Conservation (phyloP, 2,797 vertebrate species). For the Anguilla marmorata region DNA sequence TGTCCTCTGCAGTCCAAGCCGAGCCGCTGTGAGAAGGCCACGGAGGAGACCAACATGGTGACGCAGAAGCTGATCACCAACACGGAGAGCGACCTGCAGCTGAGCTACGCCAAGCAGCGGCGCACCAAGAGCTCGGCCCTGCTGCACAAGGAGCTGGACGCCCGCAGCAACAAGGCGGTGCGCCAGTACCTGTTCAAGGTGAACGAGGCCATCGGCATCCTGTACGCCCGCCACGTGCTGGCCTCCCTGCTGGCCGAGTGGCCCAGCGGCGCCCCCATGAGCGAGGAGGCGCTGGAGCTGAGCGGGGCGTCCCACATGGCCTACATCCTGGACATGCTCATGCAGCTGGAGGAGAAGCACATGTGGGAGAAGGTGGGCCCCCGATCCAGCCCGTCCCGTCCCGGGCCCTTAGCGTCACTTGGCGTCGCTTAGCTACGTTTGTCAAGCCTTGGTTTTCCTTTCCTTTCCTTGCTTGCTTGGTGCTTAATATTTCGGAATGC, state of each 20-base stretch:
- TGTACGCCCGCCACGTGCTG: conserved; percentile 92
- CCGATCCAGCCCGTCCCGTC: background rate
- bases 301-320: conserved; percentile 94
- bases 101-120: conserved; percentile 92
- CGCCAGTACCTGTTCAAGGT: conserved; percentile 92
- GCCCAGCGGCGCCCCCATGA: conserved; percentile 79
- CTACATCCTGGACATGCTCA: conserved; percentile 96
- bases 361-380: conserved; percentile 90
- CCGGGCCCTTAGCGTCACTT: too few relatives aligned
- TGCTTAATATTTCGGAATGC: too few relatives aligned
- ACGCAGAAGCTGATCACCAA: conserved; percentile 96
- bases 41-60: conserved; percentile 87
- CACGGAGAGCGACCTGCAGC: conserved; percentile 91
- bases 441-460: too few relatives aligned
- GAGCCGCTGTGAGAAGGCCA: conserved; percentile 83
- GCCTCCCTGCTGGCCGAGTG: conserved; percentile 88
- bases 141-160: conserved; percentile 92
- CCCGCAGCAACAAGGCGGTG: conserved; percentile 85
- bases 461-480: too few relatives aligned
- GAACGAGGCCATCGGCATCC: conserved; percentile 90
- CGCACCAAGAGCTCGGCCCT: conserved; percentile 92
- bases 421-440: too few relatives aligned
- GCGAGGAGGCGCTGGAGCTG: conserved; percentile 88
- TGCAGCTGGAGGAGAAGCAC: conserved; percentile 94
- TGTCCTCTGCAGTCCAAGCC: conserved; percentile 80